Base-by-base conservation (phyloP, 2,113 vertebrate genomes). In the Anas platyrhynchos region DNA sequence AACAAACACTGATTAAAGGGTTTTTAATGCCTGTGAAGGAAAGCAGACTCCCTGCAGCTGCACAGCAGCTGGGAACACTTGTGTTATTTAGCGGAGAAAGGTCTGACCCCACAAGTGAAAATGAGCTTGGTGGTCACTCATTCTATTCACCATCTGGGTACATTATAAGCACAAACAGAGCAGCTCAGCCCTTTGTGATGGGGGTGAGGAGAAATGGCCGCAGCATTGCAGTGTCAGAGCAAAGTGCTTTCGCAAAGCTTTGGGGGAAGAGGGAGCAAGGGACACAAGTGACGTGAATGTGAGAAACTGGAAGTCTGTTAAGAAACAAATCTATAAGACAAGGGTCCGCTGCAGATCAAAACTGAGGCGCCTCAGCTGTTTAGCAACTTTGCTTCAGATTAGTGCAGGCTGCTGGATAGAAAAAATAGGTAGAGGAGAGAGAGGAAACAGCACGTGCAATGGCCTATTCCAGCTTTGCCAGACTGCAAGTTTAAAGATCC, bases 11-110 rank as follows among this genome's bases (percentile, higher is more conserved):
- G 94, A 97, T 98, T 97, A 98, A 98, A 98, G 95, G 96, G 86
- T 79, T 98, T 98, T 98, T 97, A 97, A 98, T 80, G 73, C 91
- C 68, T 95, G 86, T 97, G 98, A 98, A 94, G 94, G 96, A 98
- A 98, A 98, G 97, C 98, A 98, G 98, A 96, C 96, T 82, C 83
- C 96, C 94, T 94, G 97, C 98, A 98, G 98, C 97, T 98, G 98
- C 95, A 97, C 52, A 76, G 91, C 97, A 98, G 97, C 98, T 98
- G 98, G 97, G 97, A 97, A 91, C 93, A 97, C 97, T 98, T 98
- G 96, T 97, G 96, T 97, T 97, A 95, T 97, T 97, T 96, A 96
- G 95, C 95, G 88, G 97, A 91, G 93, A 98, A 97, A 95, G 94
- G 94, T 93, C 97, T 97, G 95, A 98, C 97, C 97, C 82, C 88